phyloP scores from a whole-genome alignment of 2,888 invertebrate genomes.

The Philereme transversata region DNA sequence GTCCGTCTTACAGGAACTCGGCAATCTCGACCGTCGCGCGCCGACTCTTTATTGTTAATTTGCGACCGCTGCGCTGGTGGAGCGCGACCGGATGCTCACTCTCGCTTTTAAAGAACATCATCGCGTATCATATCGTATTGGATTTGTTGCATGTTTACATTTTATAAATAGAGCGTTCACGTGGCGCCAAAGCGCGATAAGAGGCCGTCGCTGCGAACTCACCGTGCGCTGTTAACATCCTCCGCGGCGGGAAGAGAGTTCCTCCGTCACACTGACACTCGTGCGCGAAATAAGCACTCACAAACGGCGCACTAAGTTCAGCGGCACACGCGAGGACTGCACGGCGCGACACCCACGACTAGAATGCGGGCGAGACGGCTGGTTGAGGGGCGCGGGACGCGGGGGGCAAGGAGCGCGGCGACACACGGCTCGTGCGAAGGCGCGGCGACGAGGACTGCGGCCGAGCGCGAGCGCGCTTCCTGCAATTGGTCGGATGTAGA shows the following conservation, averaged over 20 bases:
- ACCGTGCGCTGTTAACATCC: conserved; percentile 84
- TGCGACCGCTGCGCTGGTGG: conserved; percentile 56
- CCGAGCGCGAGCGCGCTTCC: conserved; percentile 69
- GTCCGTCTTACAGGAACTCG: conserved; percentile 77
- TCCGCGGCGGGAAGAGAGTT: conserved; percentile 73
- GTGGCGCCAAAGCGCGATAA: conserved; percentile 74
- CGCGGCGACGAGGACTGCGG: conserved; percentile 81
- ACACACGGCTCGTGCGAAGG: conserved; percentile 79
- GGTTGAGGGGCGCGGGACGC: conserved; percentile 73
- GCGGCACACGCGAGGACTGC: conserved; percentile 82
- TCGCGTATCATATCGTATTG: conserved; percentile 67
- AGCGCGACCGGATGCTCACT: conserved; percentile 63
- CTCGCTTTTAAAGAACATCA: conserved; percentile 65
- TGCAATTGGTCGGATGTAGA: conserved; percentile 69
- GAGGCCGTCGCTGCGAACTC: conserved; percentile 66
- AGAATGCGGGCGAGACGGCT: conserved; percentile 78
- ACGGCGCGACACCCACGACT: conserved; percentile 83
- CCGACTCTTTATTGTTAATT: conserved; percentile 74
- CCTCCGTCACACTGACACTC: conserved; percentile 81
- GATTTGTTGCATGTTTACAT: conserved; percentile 81
- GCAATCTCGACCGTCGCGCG: conserved; percentile 73
- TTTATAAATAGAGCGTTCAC: conserved; percentile 82
- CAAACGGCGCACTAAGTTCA: conserved; percentile 81
- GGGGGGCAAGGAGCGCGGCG: conserved; percentile 67
- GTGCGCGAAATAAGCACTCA: conserved; percentile 80